These are phyloP conservation scores for Nannobrachium achirus DNA, from an alignment of 2,113 vertebrate species.

Conservation along the genomic window DNA sequence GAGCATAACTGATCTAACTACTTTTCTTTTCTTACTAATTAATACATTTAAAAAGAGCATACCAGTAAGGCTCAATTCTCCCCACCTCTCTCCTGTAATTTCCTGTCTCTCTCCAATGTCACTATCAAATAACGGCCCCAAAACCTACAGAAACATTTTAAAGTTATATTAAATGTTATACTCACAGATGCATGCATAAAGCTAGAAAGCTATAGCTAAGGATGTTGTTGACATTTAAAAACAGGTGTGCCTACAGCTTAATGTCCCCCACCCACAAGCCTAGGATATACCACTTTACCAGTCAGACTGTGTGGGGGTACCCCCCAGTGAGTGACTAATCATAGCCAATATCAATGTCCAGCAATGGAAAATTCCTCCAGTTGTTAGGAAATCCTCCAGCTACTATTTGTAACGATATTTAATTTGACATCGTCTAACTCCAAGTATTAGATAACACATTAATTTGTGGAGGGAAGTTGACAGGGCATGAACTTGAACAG, in stretches of 20 bases:
- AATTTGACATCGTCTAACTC: slow-evolving; percentile 9
- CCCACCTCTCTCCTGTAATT: too few species aligned
- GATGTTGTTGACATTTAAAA: not conserved
- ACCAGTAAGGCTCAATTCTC: too few species aligned
- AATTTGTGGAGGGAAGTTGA: slow-evolving; percentile 2
- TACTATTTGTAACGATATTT: slow-evolving; percentile 40
- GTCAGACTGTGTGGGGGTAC: slow-evolving; percentile 19
- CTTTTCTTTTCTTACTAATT: too few species aligned
- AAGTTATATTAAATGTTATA: not conserved
- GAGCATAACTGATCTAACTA: too few species aligned
- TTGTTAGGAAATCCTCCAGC: slow-evolving; percentile 33
- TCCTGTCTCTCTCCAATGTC: too few species aligned
- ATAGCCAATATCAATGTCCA: slow-evolving; percentile 18
- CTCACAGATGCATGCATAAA: not conserved
- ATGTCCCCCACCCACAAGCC: not conserved
- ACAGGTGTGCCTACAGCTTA: not conserved
- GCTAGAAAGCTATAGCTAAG: not conserved
- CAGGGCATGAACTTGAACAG: not conserved
- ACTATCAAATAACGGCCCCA: too few species aligned
- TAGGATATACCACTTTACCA: not conserved
- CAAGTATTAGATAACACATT: slow-evolving; percentile 28
- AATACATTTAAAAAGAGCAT: too few species aligned
- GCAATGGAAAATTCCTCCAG: slow-evolving; percentile 47
- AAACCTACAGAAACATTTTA: too few species aligned
- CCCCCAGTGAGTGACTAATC: not conserved